Evolutionary conservation across 2,797 vertebrate genomes (phyloP).

Genomic region (Peromyscus melanophrys): DNA sequence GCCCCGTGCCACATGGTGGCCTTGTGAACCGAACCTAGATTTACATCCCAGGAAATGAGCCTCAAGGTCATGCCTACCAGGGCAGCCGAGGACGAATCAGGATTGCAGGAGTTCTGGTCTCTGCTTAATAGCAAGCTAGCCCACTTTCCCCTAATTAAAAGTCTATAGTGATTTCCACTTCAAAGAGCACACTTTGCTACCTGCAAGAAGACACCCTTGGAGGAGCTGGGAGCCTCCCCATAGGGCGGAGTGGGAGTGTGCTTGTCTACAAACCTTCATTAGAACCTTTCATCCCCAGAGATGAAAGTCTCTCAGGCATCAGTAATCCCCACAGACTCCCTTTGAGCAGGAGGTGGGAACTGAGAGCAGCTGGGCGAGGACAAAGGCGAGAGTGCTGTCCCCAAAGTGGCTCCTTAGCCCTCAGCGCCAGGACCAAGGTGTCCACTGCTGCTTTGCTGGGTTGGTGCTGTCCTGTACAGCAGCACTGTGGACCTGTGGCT

Average conservation of each 20-base stretch:
- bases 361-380: background rate
- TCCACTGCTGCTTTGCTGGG: rapidly evolving
- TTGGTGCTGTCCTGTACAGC: rapidly evolving
- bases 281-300: slow-evolving; percentile 79
- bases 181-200: slow-evolving; percentile 57
- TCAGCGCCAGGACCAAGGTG: background rate
- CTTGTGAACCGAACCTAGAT: background rate
- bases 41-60: background rate
- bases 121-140: background rate
- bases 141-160: slow-evolving; percentile 62
- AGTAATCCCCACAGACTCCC: slow-evolving; percentile 33
- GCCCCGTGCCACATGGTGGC: background rate
- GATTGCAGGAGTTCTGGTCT: background rate
- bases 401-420: background rate
- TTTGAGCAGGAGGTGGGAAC: slow-evolving; percentile 52
- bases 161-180: slow-evolving; percentile 55
- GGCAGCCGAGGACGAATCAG: background rate
- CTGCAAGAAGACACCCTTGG: background rate
- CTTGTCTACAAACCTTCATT: slow-evolving; percentile 66
- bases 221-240: slow-evolving; percentile 28
- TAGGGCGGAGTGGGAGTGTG: slow-evolving; percentile 62
- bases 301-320: slow-evolving; percentile 69
- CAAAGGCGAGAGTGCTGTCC: background rate
- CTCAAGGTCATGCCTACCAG: background rate
- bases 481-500: too few species aligned